phyloP scores from a whole-genome alignment of 37 sponge, comb jelly and placozoan genomes.

The Ephydatia muelleri region DNA sequence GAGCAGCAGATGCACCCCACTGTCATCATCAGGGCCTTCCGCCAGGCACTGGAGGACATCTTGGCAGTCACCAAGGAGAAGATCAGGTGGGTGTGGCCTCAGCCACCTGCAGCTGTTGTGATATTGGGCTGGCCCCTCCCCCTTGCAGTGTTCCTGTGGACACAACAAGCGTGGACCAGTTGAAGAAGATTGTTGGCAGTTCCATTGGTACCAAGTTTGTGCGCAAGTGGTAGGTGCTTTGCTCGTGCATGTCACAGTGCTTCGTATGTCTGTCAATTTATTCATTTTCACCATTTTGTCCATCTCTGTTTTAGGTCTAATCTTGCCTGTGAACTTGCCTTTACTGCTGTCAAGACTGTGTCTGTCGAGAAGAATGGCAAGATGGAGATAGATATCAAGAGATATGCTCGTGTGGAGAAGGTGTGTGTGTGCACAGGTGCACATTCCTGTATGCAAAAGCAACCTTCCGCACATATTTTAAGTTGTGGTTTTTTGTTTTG shows the following conservation, averaged over 20 bases:
- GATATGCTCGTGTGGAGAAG: constrained; percentile 95
- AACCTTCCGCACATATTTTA: neutral
- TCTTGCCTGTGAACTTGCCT: constrained; percentile 91
- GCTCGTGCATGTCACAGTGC: neutral
- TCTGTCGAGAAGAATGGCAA: constrained; percentile 73
- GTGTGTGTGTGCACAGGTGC: constrained; percentile 22
- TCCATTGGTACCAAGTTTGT: constrained; percentile 91
- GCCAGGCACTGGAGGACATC: constrained; percentile 91
- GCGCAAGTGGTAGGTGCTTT: constrained; percentile 75
- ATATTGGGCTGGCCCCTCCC: neutral
- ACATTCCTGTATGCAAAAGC: neutral
- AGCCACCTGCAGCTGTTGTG: neutral
- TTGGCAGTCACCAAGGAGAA: constrained; percentile 67
- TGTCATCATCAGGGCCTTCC: constrained; percentile 88
- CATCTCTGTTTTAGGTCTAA: constrained; percentile 55
- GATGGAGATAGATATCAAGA: constrained; percentile 97
- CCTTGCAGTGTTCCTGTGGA: constrained; percentile 70
- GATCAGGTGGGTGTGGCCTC: constrained; percentile 52
- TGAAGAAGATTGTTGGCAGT: constrained; percentile 82
- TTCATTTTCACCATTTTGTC: neutral
- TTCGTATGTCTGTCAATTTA: neutral
- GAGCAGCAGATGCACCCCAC: constrained; percentile 97
- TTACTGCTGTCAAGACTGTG: constrained; percentile 91
- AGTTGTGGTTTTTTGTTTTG: neutral
- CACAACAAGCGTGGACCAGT: constrained; percentile 58